Evolutionary conservation across 2,113 vertebrate genomes (phyloP).

Genomic region (Cepphus grylle): DNA sequence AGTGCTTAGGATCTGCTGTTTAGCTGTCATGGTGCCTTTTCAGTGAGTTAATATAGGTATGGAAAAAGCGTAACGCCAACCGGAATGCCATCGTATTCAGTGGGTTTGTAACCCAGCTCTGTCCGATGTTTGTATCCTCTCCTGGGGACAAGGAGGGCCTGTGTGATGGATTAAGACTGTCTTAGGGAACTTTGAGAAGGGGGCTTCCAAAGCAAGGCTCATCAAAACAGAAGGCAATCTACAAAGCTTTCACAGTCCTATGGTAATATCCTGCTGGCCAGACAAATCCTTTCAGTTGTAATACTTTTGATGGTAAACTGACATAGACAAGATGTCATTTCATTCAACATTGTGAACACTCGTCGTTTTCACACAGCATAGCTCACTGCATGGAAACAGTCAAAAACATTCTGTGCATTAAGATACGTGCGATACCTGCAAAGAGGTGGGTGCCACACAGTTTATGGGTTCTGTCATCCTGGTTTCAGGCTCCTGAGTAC

Average conservation of each 20-base stretch:
- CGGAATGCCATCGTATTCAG: background rate
- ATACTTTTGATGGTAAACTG: background rate
- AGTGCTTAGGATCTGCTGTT: background rate
- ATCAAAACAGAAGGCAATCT: background rate
- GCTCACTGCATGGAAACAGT: rapidly evolving
- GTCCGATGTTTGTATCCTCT: background rate
- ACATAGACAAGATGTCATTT: background rate
- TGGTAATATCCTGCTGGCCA: background rate
- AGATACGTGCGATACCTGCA: slow-evolving; percentile 80
- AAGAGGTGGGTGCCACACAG: slow-evolving; percentile 84
- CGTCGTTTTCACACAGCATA: background rate
- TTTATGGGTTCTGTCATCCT: slow-evolving; percentile 66
- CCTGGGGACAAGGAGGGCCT: background rate
- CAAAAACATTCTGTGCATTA: background rate
- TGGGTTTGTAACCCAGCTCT: background rate
- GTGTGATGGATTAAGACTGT: background rate
- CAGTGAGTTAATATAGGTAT: background rate
- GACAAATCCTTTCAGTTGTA: background rate
- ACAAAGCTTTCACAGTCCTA: background rate
- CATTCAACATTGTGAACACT: background rate
- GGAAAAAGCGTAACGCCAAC: background rate
- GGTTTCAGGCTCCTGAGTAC: slow-evolving; percentile 41
- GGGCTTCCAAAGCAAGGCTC: background rate
- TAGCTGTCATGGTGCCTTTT: background rate
- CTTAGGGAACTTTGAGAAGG: background rate